Percentiles rank a stretch among this genome's conserved stretches.
Evolutionary conservation across 2,797 vertebrate genomes (phyloP).

Genomic region (Coregonus suidteri): DNA sequence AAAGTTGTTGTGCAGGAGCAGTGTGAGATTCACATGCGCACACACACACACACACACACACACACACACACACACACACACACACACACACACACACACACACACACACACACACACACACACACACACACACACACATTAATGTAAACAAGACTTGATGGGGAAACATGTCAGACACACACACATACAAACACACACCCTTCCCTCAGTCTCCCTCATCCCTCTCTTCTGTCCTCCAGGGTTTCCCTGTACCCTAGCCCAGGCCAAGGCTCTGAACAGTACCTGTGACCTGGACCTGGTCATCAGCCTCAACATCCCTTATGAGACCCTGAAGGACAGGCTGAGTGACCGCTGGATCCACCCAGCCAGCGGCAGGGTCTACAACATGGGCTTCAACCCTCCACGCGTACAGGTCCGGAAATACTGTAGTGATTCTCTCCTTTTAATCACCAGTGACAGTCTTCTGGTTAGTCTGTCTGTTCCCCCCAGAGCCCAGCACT

Average conservation of each 20-base stretch:
- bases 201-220: not conserved
- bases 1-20: not conserved
- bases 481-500: not conserved
- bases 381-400: conserved; percentile 95
- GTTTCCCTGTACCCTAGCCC: conserved; percentile 86
- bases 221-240: conserved; percentile 66
- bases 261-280: conserved; percentile 84
- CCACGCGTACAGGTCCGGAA: conserved; percentile 80
- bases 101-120: not conserved
- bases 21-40: not conserved
- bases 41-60: not conserved
- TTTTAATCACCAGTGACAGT: no score
- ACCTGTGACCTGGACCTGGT: conserved; percentile 87
- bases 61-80: not conserved
- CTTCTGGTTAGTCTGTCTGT: not conserved
- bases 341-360: conserved; percentile 91
- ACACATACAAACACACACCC: not conserved
- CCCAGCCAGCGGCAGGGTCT: conserved; percentile 86
- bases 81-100: not conserved
- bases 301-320: conserved; percentile 92
- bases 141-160: not conserved
- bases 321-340: conserved; percentile 88
- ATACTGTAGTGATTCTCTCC: not conserved
- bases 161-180: not conserved
- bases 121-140: not conserved